A percentile compares a stretch with the other conserved stretches of the same genome.
Conservation (phyloP, 1,140 invertebrate species). For the Diplogasteroides magnus region DNA sequence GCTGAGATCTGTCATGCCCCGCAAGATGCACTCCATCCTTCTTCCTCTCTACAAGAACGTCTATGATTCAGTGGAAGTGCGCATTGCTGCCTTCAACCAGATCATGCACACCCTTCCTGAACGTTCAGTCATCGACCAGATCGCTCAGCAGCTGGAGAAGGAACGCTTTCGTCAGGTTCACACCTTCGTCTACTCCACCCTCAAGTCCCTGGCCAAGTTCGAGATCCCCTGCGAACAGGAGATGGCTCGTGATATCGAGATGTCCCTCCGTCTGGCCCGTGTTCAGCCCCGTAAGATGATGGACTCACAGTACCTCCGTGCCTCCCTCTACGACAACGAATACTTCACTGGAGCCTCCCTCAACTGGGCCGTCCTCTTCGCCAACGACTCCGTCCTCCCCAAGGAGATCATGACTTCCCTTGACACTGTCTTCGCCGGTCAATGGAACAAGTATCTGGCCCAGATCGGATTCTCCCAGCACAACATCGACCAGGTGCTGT, state of each 20-base stretch:
- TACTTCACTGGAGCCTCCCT: constrained; percentile 16
- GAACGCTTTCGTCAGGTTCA: constrained; percentile 43
- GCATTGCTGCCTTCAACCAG: constrained; percentile 41
- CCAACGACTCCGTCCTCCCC: constrained; percentile 28
- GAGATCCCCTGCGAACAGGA: constrained; percentile 32
- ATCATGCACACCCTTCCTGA: constrained; percentile 40
- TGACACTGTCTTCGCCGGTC: constrained; percentile 37
- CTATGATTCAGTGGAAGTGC: constrained; percentile 40
- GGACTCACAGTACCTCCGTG: constrained; percentile 35
- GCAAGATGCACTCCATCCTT: constrained; percentile 41
- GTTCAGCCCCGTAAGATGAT: constrained; percentile 15
- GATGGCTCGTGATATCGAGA: constrained; percentile 14
- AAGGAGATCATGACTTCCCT: constrained; percentile 31
- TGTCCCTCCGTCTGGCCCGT: constrained; percentile 14
- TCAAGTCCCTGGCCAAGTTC: constrained; percentile 38
- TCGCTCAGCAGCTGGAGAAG: constrained; percentile 30
- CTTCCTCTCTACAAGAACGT: constrained; percentile 46
- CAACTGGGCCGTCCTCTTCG: constrained; percentile 44
- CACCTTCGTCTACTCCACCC: constrained; percentile 38
- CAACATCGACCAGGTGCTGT: constrained; percentile 34
- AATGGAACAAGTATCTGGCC: constrained; percentile 35
- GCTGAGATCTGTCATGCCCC: constrained; percentile 38
- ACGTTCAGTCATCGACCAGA: constrained; percentile 40
- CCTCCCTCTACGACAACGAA: constrained; percentile 25
- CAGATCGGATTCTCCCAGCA: constrained; percentile 35